These are phyloP conservation scores for Oncorhynchus gorbuscha DNA, from an alignment of 2,113 vertebrate species.

Conservation along the genomic window DNA sequence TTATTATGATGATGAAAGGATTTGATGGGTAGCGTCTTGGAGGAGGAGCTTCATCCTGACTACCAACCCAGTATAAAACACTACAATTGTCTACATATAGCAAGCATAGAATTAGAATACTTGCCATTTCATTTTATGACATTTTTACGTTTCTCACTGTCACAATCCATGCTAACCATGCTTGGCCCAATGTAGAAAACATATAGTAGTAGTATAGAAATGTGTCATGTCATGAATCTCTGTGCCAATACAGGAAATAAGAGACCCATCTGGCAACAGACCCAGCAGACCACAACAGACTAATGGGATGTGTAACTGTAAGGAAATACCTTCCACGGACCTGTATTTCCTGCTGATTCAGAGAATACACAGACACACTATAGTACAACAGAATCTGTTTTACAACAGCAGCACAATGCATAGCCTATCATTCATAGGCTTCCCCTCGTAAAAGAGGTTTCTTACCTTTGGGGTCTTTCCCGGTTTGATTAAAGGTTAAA, in stretches of 20 bases:
- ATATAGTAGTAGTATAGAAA: no score
- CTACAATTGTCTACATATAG: not conserved
- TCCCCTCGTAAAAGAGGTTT: no score
- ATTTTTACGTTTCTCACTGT: no score
- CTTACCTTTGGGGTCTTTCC: no score
- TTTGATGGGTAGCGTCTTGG: not conserved
- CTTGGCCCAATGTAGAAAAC: no score
- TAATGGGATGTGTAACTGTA: not conserved
- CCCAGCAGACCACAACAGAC: not conserved
- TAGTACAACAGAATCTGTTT: not conserved
- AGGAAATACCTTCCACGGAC: slow-evolving; percentile 12
- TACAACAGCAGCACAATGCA: not conserved
- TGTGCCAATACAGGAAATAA: not conserved
- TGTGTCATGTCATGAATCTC: not conserved
- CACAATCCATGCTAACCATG: no score
- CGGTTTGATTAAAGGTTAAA: no score
- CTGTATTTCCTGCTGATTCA: slow-evolving; percentile 31
- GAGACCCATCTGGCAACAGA: not conserved
- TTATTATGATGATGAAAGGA: not conserved
- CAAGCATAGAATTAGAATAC: no score
- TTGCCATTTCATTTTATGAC: no score
- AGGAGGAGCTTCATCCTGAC: not conserved
- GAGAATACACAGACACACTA: slow-evolving; percentile 19
- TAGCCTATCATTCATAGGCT: not conserved
- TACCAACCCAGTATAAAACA: not conserved